phyloP scores from a whole-genome alignment of 2,113 vertebrate genomes.

The Neogobius melanostomus region DNA sequence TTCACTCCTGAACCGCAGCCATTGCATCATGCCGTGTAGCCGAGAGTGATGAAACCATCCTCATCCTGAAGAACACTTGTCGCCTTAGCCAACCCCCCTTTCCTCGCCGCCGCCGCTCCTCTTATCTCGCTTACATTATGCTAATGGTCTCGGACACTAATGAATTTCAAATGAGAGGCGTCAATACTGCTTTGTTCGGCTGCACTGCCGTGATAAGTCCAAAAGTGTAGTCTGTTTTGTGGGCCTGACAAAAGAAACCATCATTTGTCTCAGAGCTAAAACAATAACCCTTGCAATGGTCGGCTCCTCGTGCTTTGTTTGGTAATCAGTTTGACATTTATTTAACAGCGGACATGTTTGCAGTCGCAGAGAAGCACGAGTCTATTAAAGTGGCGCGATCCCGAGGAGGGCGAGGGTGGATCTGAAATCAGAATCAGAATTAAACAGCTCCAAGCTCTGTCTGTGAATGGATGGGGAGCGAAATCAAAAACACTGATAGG shows the following conservation, averaged over 20 bases:
- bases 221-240: slow-evolving; percentile 13
- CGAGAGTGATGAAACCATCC: slow-evolving; percentile 30
- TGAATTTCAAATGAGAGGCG: slow-evolving; percentile 56
- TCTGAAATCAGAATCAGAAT: slow-evolving; percentile 2
- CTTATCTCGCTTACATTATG: slow-evolving; percentile 28
- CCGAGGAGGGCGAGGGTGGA: slow-evolving; percentile 14
- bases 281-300: slow-evolving; percentile 31
- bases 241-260: slow-evolving; percentile 21
- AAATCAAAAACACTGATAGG: no score
- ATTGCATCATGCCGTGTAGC: slow-evolving; percentile 32
- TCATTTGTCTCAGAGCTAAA: slow-evolving; percentile 31
- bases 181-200: slow-evolving; percentile 22
- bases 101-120: slow-evolving; percentile 9
- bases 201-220: slow-evolving; percentile 45
- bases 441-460: no score
- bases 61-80: slow-evolving; percentile 3
- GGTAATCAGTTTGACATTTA: slow-evolving; percentile 35
- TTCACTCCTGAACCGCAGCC: neutral
- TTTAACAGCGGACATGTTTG: slow-evolving; percentile 22
- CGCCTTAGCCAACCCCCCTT: neutral
- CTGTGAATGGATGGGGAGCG: no score
- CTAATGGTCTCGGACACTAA: slow-evolving; percentile 36
- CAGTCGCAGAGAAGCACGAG: slow-evolving; percentile 27
- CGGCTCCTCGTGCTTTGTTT: slow-evolving; percentile 37
- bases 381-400: slow-evolving; percentile 17